Conservation (phyloP, 2,888 invertebrate genomes). For the Bhutanitis thaidina region DNA sequence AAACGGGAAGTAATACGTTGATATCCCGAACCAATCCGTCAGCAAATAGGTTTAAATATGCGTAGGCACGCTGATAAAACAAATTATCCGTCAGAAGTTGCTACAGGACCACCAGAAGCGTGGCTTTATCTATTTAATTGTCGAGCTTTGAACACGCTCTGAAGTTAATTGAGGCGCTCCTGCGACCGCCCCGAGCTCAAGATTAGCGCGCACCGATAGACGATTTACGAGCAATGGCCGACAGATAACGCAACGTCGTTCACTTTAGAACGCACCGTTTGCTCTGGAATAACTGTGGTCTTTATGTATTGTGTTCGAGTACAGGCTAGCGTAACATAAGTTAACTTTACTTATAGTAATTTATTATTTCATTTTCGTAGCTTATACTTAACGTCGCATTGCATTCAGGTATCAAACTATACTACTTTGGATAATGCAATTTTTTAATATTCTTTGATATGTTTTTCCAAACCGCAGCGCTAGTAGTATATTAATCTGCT, state of each 20-base stretch:
- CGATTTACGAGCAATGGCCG: constrained; percentile 45
- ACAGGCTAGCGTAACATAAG: no score
- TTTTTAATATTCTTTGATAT: no score
- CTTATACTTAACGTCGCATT: no score
- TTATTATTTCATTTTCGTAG: no score
- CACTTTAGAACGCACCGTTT: constrained; percentile 5
- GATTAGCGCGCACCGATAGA: constrained; percentile 54
- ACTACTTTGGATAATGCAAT: no score
- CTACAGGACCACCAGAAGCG: constrained; percentile 63
- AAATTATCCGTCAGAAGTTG: constrained; percentile 7
- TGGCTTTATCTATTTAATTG: constrained; percentile 67
- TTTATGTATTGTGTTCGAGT: neutral
- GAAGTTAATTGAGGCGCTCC: constrained; percentile 66
- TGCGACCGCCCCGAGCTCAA: constrained; percentile 34
- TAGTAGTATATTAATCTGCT: no score
- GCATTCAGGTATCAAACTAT: no score
- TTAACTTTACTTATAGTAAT: no score
- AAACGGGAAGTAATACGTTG: neutral
- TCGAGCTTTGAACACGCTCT: constrained; percentile 61
- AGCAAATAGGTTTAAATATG: constrained; percentile 4
- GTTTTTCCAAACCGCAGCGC: no score
- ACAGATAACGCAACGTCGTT: constrained; percentile 24
- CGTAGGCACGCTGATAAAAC: constrained; percentile 17
- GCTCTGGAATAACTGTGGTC: neutral
- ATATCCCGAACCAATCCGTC: constrained; percentile 8